Evolutionary conservation across 1,140 invertebrate genomes (phyloP), one percentile per base, ranked within the genome.

Genomic region (Drosophila lacertosa): DNA sequence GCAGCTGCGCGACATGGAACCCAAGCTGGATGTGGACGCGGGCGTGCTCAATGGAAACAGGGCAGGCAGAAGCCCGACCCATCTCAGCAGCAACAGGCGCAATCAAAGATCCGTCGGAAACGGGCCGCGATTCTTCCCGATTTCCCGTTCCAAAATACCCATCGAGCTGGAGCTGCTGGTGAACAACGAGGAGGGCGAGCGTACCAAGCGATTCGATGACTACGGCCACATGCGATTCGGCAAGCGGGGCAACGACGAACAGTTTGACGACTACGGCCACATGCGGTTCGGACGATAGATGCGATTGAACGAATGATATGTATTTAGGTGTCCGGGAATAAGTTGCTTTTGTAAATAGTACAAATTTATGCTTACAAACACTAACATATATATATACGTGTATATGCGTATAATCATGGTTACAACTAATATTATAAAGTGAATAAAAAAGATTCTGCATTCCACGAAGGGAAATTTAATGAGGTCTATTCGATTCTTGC

Each of bases 211-310:
- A 7, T 93, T 92, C 18, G 94, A 94, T 55, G 94, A 94, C 77
- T 94, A 94, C 73, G 94, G 94, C 5, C 94, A 94, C 77, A 92
- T 94, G 91, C 80, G 94, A 69, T 94, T 94, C 74, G 94, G 94
- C 0, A 93, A 94, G 79, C 91, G 93, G 11, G 89, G 90, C 9
- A 75, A 74, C n/a, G 90, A 91, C 53, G 90, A 92, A 59, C 78
- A 92, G 33, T 94, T 93, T 70, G 93, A 94, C 63, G 93, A 94
- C 67, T 95, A 94, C 63, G 94, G 94, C 5, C 94, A 94, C 73
- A 93, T 94, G 93, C 86, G 94, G 72, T 94, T 94, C 64, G 94
- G 94, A 16, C 63, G 74, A 18, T 69, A 48, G 55, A 47, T 16
- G n/a, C 15, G 32, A 26, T 15, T 90, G 92, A 70, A 66, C n/a